phyloP scores from a whole-genome alignment of 2,888 invertebrate genomes.

The Cantharis nigra region DNA sequence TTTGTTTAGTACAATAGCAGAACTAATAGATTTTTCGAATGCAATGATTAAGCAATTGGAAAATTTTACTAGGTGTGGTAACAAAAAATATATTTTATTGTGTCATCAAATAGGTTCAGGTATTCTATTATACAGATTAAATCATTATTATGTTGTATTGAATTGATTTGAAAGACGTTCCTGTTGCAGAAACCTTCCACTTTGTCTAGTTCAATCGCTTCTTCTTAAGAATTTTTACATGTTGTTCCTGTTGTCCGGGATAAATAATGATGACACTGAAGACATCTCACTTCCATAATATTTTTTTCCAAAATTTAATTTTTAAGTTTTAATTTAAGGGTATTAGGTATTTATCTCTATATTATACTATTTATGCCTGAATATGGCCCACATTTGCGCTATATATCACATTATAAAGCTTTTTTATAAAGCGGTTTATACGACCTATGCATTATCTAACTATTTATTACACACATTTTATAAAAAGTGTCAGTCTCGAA shows the following conservation, averaged over 20 bases:
- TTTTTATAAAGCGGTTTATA: background rate
- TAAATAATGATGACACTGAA: too few species aligned
- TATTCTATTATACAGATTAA: background rate
- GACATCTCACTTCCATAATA: too few species aligned
- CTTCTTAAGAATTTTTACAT: too few species aligned
- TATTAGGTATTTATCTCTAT: background rate
- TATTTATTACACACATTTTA: background rate
- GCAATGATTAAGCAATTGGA: background rate
- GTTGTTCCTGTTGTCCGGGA: too few species aligned
- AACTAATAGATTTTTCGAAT: background rate
- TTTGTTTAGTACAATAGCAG: background rate
- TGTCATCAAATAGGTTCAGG: background rate
- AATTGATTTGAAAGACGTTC: too few species aligned
- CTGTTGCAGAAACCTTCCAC: too few species aligned
- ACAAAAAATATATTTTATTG: background rate
- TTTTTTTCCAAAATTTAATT: too few species aligned
- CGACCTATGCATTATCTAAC: background rate
- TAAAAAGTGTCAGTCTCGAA: background rate
- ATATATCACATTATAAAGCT: background rate
- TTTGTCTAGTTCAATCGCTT: too few species aligned
- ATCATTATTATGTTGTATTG: too few species aligned
- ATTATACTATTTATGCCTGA: background rate
- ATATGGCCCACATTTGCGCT: background rate
- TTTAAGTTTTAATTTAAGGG: background rate
- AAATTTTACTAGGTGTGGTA: background rate